These are phyloP conservation scores for Leucoma salicis DNA, from an alignment of 2,888 invertebrate species.

Conservation along the genomic window DNA sequence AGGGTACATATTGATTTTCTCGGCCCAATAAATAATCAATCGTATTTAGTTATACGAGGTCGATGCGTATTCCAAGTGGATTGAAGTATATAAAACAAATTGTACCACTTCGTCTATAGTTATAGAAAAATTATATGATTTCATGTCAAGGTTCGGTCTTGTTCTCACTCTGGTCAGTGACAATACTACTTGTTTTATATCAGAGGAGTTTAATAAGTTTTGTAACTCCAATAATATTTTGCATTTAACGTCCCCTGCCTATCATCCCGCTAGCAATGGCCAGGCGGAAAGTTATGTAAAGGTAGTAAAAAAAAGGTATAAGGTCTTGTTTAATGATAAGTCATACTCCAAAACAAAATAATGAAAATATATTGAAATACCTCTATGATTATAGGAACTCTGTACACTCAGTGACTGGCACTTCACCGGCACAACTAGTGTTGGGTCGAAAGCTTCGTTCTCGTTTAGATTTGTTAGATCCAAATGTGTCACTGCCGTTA, in stretches of 20 bases:
- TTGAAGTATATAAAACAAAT: neutral
- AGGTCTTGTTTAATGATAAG: neutral
- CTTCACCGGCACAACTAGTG: slow-evolving; percentile 3
- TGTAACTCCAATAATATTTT: slow-evolving; percentile 4
- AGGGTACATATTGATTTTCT: too few relatives aligned
- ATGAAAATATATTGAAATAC: neutral
- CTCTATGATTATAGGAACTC: slow-evolving; percentile 9
- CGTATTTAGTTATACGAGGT: slow-evolving; percentile 5
- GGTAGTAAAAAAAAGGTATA: slow-evolving; percentile 2
- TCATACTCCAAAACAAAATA: neutral
- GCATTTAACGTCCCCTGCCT: neutral
- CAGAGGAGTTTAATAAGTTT: slow-evolving; percentile 18
- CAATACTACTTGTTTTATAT: slow-evolving; percentile 21
- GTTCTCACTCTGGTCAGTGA: too few relatives aligned
- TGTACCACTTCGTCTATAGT: neutral
- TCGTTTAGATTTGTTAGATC: slow-evolving; percentile 1
- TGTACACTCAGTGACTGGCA: slow-evolving; percentile 1
- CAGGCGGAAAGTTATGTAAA: slow-evolving; percentile 1
- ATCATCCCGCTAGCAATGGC: slow-evolving; percentile 2
- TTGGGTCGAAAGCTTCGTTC: slow-evolving; percentile 2
- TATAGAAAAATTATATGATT: neutral
- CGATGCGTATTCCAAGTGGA: neutral
- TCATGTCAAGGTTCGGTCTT: slow-evolving; percentile 17
- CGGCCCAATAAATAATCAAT: neutral
- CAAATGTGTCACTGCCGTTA: neutral